Conservation (phyloP, 2,797 vertebrate species). For the Nothura maculosa region DNA sequence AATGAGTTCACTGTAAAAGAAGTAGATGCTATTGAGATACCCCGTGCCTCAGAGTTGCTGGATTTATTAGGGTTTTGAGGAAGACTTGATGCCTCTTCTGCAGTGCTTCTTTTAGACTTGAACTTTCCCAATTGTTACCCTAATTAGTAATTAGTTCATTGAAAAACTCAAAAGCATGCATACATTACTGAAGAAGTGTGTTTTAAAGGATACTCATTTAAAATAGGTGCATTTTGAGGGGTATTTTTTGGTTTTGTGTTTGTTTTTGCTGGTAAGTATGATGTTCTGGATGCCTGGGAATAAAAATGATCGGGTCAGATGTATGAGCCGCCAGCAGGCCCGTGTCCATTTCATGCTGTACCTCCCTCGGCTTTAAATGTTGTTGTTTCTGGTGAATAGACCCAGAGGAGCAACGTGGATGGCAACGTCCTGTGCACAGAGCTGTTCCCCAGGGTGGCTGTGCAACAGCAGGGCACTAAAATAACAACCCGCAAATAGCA, state of each 20-base stretch:
- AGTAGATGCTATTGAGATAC: neutral
- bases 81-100: neutral
- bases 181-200: neutral
- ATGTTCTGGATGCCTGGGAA: neutral
- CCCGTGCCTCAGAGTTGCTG: neutral
- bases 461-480: neutral
- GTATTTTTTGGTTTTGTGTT: neutral
- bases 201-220: neutral
- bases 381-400: neutral
- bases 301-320: neutral
- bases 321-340: neutral
- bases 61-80: neutral
- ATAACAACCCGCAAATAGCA: neutral
- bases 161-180: neutral
- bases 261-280: neutral
- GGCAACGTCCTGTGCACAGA: neutral
- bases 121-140: neutral
- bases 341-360: neutral
- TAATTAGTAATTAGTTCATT: neutral
- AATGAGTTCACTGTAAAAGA: neutral
- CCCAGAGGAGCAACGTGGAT: neutral
- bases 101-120: neutral
- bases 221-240: neutral
- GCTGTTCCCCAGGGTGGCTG: neutral
- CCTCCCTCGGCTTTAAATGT: neutral